Percentiles rank a stretch among this genome's conserved stretches.
These are phyloP conservation scores for Drusus annulatus DNA, from an alignment of 1,140 invertebrate species.

Conservation along the genomic window DNA sequence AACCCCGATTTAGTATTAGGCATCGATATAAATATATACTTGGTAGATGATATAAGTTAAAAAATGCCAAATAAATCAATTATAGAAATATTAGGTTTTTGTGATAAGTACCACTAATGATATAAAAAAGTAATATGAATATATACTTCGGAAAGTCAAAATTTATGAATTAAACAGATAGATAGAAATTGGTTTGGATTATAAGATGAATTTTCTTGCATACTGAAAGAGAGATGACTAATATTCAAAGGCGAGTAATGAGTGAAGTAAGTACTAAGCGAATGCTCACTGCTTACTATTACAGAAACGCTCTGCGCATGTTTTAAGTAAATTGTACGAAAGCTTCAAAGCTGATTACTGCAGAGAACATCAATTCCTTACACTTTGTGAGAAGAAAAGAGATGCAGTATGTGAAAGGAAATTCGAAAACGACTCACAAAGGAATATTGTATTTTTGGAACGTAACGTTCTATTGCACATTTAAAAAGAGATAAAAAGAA, in stretches of 20 bases:
- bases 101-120: no score
- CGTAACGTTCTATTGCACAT: constrained; percentile 50
- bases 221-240: constrained; percentile 29
- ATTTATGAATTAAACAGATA: no score
- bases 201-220: background rate
- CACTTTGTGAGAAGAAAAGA: constrained; percentile 15
- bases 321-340: constrained; percentile 52
- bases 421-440: constrained; percentile 48
- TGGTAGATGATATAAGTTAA: no score
- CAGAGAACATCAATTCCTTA: constrained; percentile 37
- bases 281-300: constrained; percentile 18
- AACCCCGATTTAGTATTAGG: no score
- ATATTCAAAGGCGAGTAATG: constrained; percentile 36
- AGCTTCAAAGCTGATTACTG: constrained; percentile 56
- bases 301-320: constrained; percentile 37
- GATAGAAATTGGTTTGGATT: background rate
- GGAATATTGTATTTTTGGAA: constrained; percentile 51
- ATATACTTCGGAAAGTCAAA: no score
- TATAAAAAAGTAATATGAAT: no score
- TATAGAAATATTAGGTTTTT: no score
- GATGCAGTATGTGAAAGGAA: constrained; percentile 38
- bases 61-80: no score
- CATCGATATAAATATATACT: no score
- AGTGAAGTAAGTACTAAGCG: constrained; percentile 40
- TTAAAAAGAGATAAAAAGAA: constrained; percentile 39